A percentile compares a stretch with the other conserved stretches of the same genome.
These are phyloP conservation scores for Tonatia bakeri DNA, from an alignment of 2,113 vertebrate species.

Conservation along the genomic window DNA sequence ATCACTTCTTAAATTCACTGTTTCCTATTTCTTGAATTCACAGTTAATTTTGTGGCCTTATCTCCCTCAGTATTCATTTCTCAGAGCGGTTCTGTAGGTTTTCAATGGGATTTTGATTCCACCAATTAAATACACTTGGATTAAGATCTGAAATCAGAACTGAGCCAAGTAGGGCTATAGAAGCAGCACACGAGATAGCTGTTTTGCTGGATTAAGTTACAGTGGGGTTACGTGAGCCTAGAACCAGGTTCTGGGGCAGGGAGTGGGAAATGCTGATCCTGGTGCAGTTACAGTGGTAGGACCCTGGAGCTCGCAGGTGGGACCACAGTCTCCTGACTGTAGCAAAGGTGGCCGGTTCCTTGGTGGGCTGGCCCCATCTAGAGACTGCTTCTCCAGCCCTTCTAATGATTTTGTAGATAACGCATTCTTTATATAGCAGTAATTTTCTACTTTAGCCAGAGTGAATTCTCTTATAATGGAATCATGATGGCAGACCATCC, in stretches of 20 bases:
- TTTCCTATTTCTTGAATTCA: not conserved
- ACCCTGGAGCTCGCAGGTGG: not conserved
- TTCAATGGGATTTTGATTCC: not conserved
- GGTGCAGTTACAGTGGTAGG: not conserved
- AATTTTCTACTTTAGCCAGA: not conserved
- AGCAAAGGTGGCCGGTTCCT: not conserved
- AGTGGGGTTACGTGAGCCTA: not conserved
- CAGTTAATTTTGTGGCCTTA: not conserved
- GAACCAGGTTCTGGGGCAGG: not conserved
- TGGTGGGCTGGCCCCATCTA: not conserved
- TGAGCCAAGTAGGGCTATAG: not conserved
- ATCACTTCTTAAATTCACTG: constrained; percentile 14
- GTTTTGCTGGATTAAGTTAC: not conserved
- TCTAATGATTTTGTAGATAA: not conserved
- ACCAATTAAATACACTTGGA: not conserved
- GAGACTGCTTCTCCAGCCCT: not conserved
- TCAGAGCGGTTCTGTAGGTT: not conserved
- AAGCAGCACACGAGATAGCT: not conserved
- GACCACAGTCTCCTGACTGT: not conserved
- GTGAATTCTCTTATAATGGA: not conserved
- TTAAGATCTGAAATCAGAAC: not conserved
- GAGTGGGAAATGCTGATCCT: not conserved
- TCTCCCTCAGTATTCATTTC: not conserved
- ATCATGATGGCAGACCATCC: not conserved
- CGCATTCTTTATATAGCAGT: not conserved